Percentiles rank a stretch among this genome's conserved stretches.
Conservation (phyloP, 1,140 invertebrate genomes). For the Aphelinus certus region DNA sequence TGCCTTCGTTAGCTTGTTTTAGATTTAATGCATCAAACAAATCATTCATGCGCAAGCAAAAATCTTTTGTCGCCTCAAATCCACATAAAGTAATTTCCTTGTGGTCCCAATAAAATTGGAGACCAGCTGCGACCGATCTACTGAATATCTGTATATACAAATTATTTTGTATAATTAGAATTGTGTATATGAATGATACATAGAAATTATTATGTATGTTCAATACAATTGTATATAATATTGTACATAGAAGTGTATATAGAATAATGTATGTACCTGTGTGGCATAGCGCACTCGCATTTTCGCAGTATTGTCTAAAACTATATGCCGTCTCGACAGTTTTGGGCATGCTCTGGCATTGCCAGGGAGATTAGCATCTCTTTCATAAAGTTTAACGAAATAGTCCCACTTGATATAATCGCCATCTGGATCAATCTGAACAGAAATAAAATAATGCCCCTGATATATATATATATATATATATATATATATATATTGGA, state of each 20-base stretch:
- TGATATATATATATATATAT: too few species aligned
- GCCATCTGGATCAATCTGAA: too few species aligned
- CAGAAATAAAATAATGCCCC: too few species aligned
- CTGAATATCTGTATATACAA: conserved; percentile 42
- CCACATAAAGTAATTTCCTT: conserved; percentile 23
- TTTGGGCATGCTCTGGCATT: too few species aligned
- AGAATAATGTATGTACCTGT: conserved; percentile 31
- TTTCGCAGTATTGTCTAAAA: too few species aligned
- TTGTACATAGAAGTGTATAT: too few species aligned
- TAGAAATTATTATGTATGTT: conserved; percentile 20
- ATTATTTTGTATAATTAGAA: not conserved
- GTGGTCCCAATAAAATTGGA: conserved; percentile 40
- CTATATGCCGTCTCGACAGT: too few species aligned
- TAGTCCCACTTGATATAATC: too few species aligned
- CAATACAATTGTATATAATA: conserved; percentile 4
- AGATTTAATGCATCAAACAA: conserved; percentile 45
- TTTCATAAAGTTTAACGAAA: too few species aligned
- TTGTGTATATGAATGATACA: conserved; percentile 12
- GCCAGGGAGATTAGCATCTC: too few species aligned
- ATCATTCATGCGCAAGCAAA: conserved; percentile 39
- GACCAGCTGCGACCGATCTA: conserved; percentile 38
- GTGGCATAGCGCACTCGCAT: conserved; percentile 40
- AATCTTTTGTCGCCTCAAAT: conserved; percentile 40
- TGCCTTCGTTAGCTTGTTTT: conserved; percentile 41
- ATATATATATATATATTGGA: too few species aligned